Base-by-base conservation (phyloP, 2,113 vertebrate genomes). In the Anolis sagrei region DNA sequence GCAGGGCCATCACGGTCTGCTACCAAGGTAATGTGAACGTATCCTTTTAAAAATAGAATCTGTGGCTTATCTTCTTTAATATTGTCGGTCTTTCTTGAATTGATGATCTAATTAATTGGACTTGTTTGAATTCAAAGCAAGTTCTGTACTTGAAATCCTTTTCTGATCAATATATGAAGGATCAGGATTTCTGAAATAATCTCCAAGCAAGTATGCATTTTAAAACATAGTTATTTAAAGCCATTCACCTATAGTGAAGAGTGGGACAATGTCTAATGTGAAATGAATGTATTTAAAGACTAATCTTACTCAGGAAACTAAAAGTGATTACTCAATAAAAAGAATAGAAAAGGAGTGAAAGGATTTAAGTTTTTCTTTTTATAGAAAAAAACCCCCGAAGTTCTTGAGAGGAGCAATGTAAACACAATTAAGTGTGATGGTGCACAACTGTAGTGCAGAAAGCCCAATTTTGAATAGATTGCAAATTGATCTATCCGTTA, bases 351-450 rank as follows among this genome's bases (percentile, higher is more conserved):
- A n/a, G 0, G 4, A 82, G 90, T 54, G 85, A 79, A 82, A 87
- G 48, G 49, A 61, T 84, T 34, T 88, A 86, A 62, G 81, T 34
- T 89, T 86, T 36, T 18, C 23, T 19, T 39, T 16, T 8, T 39
- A 8, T 66, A 58, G 4, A 58, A 69, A 70, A 81, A 66, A 77
- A 54, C 1, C 5, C 49, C 19, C 83, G 10, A 21, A 82, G 80
- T 48, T 87, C 69, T 91, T 92, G 81, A 92, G 72, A 86, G 61
- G 87, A 81, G 29, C 18, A 91, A 74, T 82, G 51, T 81, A 90
- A 93, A 87, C 21, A 90, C 68, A 74, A 89, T 87, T 86, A 87
- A 58, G 13, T 89, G 62, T 87, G 81, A 89, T 90, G 83, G 88
- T 81, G 11, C 8, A 83, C 7, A 86, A 64, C 27, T 82, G 8